phyloP scores from a whole-genome alignment of 2,888 invertebrate genomes.

The Drosophila kuntzei region DNA sequence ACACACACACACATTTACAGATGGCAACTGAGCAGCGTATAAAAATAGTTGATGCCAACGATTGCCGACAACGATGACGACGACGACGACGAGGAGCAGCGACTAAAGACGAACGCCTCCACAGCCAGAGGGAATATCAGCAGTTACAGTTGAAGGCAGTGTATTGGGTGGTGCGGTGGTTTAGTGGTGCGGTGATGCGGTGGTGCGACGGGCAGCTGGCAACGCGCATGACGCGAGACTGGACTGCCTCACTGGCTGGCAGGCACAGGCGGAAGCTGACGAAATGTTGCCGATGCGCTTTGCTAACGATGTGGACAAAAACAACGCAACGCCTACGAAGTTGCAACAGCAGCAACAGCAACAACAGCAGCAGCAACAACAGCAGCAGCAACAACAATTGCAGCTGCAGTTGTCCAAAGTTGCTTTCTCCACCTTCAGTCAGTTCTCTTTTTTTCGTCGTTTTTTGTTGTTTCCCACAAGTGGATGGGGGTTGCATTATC shows the following conservation, averaged over 20 bases:
- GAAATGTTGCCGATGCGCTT: slow-evolving; percentile 83
- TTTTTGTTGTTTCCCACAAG: slow-evolving; percentile 30
- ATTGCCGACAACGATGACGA: slow-evolving; percentile 46
- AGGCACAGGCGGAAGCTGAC: slow-evolving; percentile 79
- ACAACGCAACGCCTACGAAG: slow-evolving; percentile 77
- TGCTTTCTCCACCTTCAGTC: slow-evolving; percentile 54
- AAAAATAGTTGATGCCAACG: slow-evolving; percentile 74
- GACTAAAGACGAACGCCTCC: slow-evolving; percentile 59
- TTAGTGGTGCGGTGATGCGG: neutral
- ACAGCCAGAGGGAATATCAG: slow-evolving; percentile 8
- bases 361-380: slow-evolving; percentile 33
- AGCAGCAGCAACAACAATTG: slow-evolving; percentile 22
- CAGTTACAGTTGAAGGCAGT: neutral
- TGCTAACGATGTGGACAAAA: slow-evolving; percentile 80
- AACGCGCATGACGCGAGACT: slow-evolving; percentile 75
- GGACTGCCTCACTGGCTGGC: slow-evolving; percentile 45
- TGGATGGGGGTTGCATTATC: slow-evolving; percentile 78
- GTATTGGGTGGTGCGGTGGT: neutral
- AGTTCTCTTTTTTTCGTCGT: slow-evolving; percentile 25
- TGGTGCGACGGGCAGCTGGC: slow-evolving; percentile 48
- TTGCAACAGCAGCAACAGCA: slow-evolving; percentile 21
- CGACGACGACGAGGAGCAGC: slow-evolving; percentile 56
- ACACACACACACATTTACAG: slow-evolving; percentile 29
- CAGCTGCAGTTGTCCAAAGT: slow-evolving; percentile 58
- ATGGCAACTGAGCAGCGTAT: slow-evolving; percentile 48